These are phyloP conservation scores for Morus bassanus DNA, from an alignment of 2,797 vertebrate species.

Conservation along the genomic window DNA sequence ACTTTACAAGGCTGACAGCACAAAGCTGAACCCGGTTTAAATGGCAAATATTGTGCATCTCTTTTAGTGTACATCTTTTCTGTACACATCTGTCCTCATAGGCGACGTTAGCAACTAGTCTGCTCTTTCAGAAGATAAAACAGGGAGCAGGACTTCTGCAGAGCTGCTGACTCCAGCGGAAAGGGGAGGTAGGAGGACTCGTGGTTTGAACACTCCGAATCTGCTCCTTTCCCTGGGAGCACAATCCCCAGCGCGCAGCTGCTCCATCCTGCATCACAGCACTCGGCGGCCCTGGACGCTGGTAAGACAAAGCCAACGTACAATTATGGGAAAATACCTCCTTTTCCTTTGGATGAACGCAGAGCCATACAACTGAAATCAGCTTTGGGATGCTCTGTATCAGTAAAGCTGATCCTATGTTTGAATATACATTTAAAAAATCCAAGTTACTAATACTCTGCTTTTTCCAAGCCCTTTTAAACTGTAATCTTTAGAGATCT, in stretches of 20 bases:
- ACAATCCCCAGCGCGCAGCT: neutral
- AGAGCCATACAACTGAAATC: neutral
- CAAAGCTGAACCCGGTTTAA: neutral
- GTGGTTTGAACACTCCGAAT: neutral
- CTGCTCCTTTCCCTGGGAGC: neutral
- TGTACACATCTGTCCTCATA: neutral
- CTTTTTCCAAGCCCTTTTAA: neutral
- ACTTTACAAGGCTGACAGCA: neutral
- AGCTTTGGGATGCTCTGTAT: neutral
- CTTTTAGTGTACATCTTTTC: accelerated
- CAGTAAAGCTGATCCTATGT: neutral
- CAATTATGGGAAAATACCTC: neutral
- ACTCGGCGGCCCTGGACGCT: neutral
- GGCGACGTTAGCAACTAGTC: neutral
- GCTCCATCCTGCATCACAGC: neutral
- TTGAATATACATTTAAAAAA: neutral
- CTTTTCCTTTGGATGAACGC: neutral
- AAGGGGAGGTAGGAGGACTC: neutral
- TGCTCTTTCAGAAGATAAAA: neutral
- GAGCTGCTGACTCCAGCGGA: neutral
- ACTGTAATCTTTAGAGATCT: neutral
- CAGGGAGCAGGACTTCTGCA: neutral
- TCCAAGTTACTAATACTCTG: neutral
- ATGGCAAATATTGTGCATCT: neutral
- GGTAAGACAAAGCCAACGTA: neutral